A percentile compares a stretch with the other conserved stretches of the same genome.
Evolutionary conservation across 2,113 vertebrate species (phyloP).

Genomic region (Cichladusa arquata): DNA sequence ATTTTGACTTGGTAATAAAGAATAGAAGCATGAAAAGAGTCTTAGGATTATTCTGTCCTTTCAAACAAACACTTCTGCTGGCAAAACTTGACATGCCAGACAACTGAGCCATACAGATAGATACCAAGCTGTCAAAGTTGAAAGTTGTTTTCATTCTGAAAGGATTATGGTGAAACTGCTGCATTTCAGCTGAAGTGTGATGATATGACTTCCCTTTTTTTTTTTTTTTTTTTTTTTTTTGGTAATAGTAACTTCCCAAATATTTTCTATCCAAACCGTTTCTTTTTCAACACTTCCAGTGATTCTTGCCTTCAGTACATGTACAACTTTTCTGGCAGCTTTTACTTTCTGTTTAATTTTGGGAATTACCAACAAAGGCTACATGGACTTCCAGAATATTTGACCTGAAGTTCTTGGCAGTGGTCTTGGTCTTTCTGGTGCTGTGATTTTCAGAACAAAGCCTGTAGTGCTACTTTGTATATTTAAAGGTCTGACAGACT

Average conservation of each 20-base stretch:
- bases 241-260: neutral
- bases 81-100: neutral
- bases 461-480: neutral
- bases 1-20: constrained; percentile 12
- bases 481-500: neutral
- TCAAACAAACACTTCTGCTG: neutral
- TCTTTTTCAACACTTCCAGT: neutral
- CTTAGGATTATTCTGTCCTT: neutral
- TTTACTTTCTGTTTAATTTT: constrained; percentile 3
- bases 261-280: neutral
- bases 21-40: neutral
- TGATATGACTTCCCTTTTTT: neutral
- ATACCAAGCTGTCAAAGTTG: neutral
- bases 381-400: neutral
- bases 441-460: neutral
- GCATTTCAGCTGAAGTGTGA: neutral
- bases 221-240: no score
- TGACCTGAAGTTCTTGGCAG: neutral
- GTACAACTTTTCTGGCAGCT: neutral
- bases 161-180: neutral
- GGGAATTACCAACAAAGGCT: neutral
- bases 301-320: neutral
- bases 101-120: neutral
- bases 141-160: neutral
- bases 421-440: neutral